A percentile compares a stretch with the other conserved stretches of the same genome.
phyloP scores from a whole-genome alignment of 2,113 vertebrate species.

The Electrona antarctica region DNA sequence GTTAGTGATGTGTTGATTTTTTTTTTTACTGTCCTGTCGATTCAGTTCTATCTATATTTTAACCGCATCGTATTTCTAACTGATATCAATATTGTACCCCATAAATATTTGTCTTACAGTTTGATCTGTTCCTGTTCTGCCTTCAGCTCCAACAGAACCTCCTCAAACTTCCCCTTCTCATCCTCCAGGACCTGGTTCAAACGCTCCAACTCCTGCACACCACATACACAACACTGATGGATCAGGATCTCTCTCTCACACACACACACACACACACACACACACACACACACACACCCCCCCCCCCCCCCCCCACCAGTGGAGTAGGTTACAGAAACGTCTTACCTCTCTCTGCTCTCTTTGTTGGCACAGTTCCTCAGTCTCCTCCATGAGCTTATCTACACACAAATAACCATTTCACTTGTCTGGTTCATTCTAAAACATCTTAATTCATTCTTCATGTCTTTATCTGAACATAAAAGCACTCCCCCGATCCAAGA shows the following conservation, averaged over 20 bases:
- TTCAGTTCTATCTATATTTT: no score
- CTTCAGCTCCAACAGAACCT: slow-evolving; percentile 91
- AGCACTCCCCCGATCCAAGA: no score
- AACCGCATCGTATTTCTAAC: no score
- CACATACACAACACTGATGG: no score
- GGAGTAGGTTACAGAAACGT: neutral
- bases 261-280: neutral
- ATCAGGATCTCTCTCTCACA: neutral
- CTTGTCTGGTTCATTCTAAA: neutral
- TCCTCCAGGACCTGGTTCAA: slow-evolving; percentile 93
- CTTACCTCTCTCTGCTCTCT: slow-evolving; percentile 92
- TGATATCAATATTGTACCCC: no score
- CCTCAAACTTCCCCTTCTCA: slow-evolving; percentile 94
- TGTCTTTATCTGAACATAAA: no score
- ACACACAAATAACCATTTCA: slow-evolving; percentile 39
- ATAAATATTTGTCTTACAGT: slow-evolving; percentile 68
- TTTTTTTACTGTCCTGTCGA: no score
- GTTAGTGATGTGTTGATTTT: no score
- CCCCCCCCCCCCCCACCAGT: no score
- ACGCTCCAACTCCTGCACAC: slow-evolving; percentile 87
- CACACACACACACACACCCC: neutral
- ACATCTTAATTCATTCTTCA: neutral
- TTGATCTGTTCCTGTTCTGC: slow-evolving; percentile 94
- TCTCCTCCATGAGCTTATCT: slow-evolving; percentile 99
- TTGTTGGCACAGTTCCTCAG: slow-evolving; percentile 92